Evolutionary conservation across 2,113 vertebrate species (phyloP).

Genomic region (human (Homo sapiens)): GRCh38 chr3:57912501-57913000

Average conservation of each 20-base stretch:
- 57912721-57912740: background rate
- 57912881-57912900: background rate
- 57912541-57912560: constrained; percentile 90
- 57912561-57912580: constrained; percentile 88
- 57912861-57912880: background rate
- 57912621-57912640: constrained; percentile 89
- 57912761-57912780: background rate
- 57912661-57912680: constrained; percentile 88
- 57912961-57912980: background rate
- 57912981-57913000: background rate
- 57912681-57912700: constrained; percentile 87
- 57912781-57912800: background rate
- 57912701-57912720: constrained; percentile 79
- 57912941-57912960: background rate
- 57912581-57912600: constrained; percentile 93
- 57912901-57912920: constrained; percentile 23
- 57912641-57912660: constrained; percentile 90
- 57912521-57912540: constrained; percentile 92
- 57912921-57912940: constrained; percentile 34
- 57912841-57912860: background rate
- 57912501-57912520: constrained; percentile 89
- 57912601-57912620: constrained; percentile 92
- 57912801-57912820: background rate
- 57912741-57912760: background rate
- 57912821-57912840: background rate